Base-by-base conservation (phyloP, 2,113 vertebrate genomes). In the Petrocephalus microphthalmus region DNA sequence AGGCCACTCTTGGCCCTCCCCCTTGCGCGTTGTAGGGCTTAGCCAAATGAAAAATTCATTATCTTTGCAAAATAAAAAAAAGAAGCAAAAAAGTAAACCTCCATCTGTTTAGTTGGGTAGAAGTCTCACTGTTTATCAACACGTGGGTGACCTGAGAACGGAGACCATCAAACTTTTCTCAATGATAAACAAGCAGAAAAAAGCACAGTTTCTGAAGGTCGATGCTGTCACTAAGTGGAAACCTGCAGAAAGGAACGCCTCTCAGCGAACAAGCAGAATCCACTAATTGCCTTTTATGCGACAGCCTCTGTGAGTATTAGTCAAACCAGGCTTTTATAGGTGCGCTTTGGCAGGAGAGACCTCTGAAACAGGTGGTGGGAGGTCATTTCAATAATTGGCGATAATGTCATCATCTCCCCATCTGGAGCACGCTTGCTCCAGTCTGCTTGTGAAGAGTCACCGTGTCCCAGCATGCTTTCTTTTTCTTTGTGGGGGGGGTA, bases 301-400 rank as follows among this genome's bases (percentile, higher is more conserved):
- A 94, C 96, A 95, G 96, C 95, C 95, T 96, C 95, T 93, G 95
- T 95, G 95, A 96, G 96, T 95, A 95, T 96, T 96, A 96, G 95
- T 95, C 95, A 95, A 96, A 96, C 95, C 96, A 95, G 94, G 93
- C 94, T 95, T 97, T 97, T 96, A 97, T 97, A 95, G 94, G 96
- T 94, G 95, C 96, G 94, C 90, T 93, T 96, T 97, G 97, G 96
- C 97, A 96, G 93, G 87, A 94, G 89, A 94, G 93, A 94, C 91
- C 91, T 92, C 91, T 91, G 94, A 96, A 97, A 97, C 97, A 98
- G 97, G 97, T 98, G 97, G 97, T 95, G 96, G 96, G 95, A 95
- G 96, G 96, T 96, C 97, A 97, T 98, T 97, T 96, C 95, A 97
- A 96, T 97, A 96, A 97, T 97, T 96, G 95, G 93, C 96, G 96